Conservation (phyloP, 2,888 invertebrate species). For the Ormyrus labotus region DNA sequence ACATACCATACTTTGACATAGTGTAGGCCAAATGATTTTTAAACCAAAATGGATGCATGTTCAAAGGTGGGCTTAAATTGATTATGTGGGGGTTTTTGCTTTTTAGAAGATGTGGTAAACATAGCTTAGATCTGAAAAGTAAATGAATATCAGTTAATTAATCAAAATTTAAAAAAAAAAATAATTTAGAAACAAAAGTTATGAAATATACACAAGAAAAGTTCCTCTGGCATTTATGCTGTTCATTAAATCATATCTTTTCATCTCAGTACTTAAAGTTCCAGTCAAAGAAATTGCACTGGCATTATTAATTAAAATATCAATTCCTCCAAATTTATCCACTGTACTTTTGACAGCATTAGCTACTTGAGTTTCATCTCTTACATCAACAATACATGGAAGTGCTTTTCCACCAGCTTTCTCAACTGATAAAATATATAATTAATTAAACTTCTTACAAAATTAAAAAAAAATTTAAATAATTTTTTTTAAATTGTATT, state of each 20-base stretch:
- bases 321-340: constrained; percentile 95
- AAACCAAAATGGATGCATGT: constrained; percentile 94
- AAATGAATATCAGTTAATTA: constrained; percentile 1
- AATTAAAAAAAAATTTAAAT: background rate
- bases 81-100: constrained; percentile 95
- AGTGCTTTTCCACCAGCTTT: constrained; percentile 90
- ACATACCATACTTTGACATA: constrained; percentile 99
- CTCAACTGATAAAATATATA: constrained; percentile 82
- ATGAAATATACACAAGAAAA: constrained; percentile 87
- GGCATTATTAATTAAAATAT: constrained; percentile 96
- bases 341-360: constrained; percentile 86
- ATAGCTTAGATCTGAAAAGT: constrained; percentile 88
- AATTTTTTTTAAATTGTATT: background rate
- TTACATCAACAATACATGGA: constrained; percentile 91
- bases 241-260: constrained; percentile 97
- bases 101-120: constrained; percentile 90
- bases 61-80: constrained; percentile 95
- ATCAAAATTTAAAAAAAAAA: constrained; percentile 11
- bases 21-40: constrained; percentile 95
- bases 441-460: constrained; percentile 15
- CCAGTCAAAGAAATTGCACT: constrained; percentile 93
- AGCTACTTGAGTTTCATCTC: constrained; percentile 86
- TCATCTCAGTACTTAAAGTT: constrained; percentile 93
- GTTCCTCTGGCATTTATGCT: constrained; percentile 96
- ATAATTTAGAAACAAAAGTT: constrained; percentile 53